phyloP scores from a whole-genome alignment of 2,113 vertebrate species.

The Urocolius indicus region DNA sequence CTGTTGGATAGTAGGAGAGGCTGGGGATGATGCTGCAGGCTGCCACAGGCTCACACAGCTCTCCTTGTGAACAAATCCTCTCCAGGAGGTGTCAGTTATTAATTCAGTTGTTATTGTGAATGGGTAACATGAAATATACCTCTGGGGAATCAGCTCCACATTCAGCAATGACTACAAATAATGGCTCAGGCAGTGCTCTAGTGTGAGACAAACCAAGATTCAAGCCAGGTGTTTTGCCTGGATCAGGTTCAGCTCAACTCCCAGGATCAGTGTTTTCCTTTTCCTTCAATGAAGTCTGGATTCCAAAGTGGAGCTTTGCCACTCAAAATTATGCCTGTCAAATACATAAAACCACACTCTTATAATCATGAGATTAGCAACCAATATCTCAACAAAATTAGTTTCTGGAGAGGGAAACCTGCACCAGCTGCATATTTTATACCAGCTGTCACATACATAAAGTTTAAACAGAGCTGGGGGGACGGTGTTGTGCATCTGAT shows the following conservation, averaged over 20 bases:
- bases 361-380: neutral
- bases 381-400: neutral
- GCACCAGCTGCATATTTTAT: neutral
- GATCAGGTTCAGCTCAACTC: neutral
- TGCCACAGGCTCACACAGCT: neutral
- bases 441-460: neutral
- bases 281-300: neutral
- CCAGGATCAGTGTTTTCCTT: neutral
- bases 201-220: neutral
- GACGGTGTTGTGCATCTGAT: rapidly evolving
- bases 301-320: neutral
- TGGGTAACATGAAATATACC: neutral
- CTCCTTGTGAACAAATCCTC: neutral
- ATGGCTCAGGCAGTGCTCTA: neutral
- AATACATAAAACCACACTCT: neutral
- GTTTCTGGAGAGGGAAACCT: neutral
- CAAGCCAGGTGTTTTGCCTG: neutral
- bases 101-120: neutral
- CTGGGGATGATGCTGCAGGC: neutral
- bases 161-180: neutral
- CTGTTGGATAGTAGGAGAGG: neutral
- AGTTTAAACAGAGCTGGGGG: neutral
- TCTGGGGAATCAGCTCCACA: neutral
- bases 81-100: neutral
- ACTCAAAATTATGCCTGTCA: neutral